These are phyloP conservation scores for Gymnopithys bicolor DNA, from an alignment of 2,797 vertebrate genomes.

Conservation along the genomic window DNA sequence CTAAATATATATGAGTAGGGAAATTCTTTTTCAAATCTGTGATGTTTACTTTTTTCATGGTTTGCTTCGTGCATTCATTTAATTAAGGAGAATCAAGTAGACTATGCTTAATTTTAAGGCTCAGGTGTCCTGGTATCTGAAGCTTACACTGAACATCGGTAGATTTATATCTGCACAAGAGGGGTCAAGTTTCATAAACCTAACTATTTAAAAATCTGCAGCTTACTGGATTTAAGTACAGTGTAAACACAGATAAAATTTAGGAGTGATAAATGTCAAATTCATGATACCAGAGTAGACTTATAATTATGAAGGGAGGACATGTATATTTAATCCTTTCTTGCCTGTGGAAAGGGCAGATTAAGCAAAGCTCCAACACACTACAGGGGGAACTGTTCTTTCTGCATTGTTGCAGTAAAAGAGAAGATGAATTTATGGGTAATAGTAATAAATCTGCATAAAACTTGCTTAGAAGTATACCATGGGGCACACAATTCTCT, in stretches of 20 bases:
- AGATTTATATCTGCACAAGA: not conserved
- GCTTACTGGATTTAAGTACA: not conserved
- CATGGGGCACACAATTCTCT: not conserved
- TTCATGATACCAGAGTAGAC: not conserved
- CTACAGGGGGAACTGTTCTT: not conserved
- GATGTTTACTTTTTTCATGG: not conserved
- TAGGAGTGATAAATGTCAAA: not conserved
- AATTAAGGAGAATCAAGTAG: not conserved
- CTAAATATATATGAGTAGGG: not conserved
- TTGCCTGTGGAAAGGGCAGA: not conserved
- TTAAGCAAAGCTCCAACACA: not conserved
- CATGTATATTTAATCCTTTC: not conserved
- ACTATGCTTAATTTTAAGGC: not conserved
- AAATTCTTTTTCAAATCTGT: not conserved
- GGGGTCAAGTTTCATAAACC: not conserved
- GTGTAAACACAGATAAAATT: not conserved
- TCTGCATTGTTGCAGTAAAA: not conserved
- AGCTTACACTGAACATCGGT: not conserved
- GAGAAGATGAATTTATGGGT: not conserved
- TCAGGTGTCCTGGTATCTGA: not conserved
- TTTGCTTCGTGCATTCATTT: not conserved
- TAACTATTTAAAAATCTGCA: not conserved
- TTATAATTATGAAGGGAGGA: not conserved
- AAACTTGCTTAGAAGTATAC: not conserved
- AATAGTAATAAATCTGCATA: not conserved